Percentiles rank a stretch among this genome's conserved stretches.
Evolutionary conservation across 2,797 vertebrate genomes (phyloP).

Genomic region (Diplodus sargus): DNA sequence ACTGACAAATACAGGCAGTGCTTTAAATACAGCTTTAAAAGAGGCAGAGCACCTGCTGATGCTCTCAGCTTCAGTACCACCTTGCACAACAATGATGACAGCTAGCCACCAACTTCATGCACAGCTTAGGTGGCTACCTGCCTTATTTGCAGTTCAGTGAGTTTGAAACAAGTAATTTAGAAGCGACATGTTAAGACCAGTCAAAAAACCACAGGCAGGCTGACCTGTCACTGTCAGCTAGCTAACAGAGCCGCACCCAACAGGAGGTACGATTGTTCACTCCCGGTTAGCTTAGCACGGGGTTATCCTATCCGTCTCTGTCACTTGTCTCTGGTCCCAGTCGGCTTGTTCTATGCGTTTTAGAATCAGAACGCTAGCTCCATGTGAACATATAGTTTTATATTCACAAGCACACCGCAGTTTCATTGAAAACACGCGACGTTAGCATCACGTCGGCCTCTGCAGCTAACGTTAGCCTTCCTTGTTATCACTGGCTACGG

Average conservation of each 20-base stretch:
- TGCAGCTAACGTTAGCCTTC: slow-evolving; percentile 53
- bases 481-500: slow-evolving; percentile 6
- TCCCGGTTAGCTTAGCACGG: slow-evolving; percentile 14
- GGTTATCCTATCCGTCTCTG: not conserved
- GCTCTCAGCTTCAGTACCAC: slow-evolving; percentile 44
- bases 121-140: too few relatives aligned
- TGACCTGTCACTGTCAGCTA: slow-evolving; percentile 40
- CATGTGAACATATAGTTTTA: not conserved
- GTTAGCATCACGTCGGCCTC: slow-evolving; percentile 28
- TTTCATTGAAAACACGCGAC: not conserved
- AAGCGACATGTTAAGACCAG: not conserved
- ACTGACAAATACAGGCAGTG: not conserved
- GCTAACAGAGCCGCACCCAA: slow-evolving; percentile 73
- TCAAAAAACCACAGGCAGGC: not conserved
- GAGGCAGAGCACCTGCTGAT: not conserved
- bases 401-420: not conserved
- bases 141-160: not conserved
- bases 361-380: accelerated
- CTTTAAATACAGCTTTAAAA: not conserved
- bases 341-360: accelerated
- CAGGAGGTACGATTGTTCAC: not conserved
- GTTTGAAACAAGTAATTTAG: not conserved
- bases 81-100: not conserved
- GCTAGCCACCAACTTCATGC: not conserved
- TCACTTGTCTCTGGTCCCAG: accelerated